Evolutionary conservation across 1,140 invertebrate genomes (phyloP).

Genomic region (Drosophila kurseongensis): DNA sequence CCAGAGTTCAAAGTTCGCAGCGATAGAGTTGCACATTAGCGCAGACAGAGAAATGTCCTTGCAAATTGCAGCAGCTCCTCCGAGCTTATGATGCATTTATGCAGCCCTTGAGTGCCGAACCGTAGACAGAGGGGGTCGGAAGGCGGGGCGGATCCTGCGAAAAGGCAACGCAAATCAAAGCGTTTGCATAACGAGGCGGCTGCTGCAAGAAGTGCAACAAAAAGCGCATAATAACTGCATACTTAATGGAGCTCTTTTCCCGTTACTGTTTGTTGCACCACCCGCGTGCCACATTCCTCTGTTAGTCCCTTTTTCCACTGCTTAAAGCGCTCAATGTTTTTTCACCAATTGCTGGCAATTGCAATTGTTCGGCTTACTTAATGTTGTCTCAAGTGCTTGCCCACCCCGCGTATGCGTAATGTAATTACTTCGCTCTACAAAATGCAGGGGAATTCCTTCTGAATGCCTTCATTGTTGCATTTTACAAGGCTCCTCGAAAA

Average conservation of each 20-base stretch:
- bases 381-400: conserved; percentile 49
- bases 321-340: conserved; percentile 33
- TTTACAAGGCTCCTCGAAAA: not conserved
- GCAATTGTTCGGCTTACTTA: conserved; percentile 49
- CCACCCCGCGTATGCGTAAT: conserved; percentile 39
- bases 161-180: conserved; percentile 53
- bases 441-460: conserved; percentile 1
- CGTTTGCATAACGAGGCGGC: conserved; percentile 69
- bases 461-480: conserved; percentile 10
- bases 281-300: conserved; percentile 3
- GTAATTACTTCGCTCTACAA: conserved; percentile 14
- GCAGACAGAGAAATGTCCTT: conserved; percentile 73
- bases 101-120: conserved; percentile 64
- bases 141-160: conserved; percentile 13
- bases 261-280: conserved; percentile 22
- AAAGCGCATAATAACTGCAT: conserved; percentile 81
- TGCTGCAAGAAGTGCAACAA: conserved; percentile 74
- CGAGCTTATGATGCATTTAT: conserved; percentile 80
- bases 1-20: conserved; percentile 68
- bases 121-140: not conserved
- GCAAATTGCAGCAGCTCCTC: conserved; percentile 60
- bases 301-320: not conserved
- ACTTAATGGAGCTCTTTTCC: conserved; percentile 66
- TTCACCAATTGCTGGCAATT: conserved; percentile 39
- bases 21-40: conserved; percentile 70